Conservation (phyloP, 1,140 invertebrate species). For the Pseudomyrmex dendroicus region DNA sequence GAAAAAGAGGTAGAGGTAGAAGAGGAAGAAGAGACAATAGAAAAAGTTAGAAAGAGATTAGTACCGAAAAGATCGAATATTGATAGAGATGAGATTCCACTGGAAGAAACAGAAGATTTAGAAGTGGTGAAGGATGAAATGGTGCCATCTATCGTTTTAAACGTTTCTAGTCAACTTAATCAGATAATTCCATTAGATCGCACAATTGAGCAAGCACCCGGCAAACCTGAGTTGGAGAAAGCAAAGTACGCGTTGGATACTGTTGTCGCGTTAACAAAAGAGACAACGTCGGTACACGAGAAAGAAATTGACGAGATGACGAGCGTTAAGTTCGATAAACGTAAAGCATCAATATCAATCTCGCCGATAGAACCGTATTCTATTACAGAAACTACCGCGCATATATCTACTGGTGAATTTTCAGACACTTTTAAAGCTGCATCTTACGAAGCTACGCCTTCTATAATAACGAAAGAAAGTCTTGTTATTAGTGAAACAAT, state of each 20-base stretch:
- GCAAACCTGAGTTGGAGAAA: conserved; percentile 82
- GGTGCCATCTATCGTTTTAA: conserved; percentile 74
- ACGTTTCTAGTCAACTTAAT: conserved; percentile 83
- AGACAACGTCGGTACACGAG: conserved; percentile 85
- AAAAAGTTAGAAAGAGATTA: conserved; percentile 68
- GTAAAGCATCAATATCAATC: conserved; percentile 85
- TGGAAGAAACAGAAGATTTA: conserved; percentile 84
- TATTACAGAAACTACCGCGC: conserved; percentile 86
- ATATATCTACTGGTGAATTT: conserved; percentile 86
- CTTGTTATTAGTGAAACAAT: conserved; percentile 87
- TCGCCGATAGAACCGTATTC: conserved; percentile 87
- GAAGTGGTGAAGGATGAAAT: conserved; percentile 74
- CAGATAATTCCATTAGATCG: conserved; percentile 85
- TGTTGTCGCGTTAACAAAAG: conserved; percentile 85
- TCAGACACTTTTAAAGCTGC: conserved; percentile 82
- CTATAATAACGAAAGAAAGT: conserved; percentile 86
- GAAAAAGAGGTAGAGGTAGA: conserved; percentile 74
- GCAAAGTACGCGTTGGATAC: conserved; percentile 86
- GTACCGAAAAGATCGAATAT: conserved; percentile 77
- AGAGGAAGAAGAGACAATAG: conserved; percentile 70
- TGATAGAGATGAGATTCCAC: conserved; percentile 77
- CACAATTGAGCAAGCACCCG: conserved; percentile 85
- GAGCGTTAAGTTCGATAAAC: conserved; percentile 78
- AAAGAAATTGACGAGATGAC: conserved; percentile 85
- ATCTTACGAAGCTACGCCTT: conserved; percentile 84